Evolutionary conservation across 2,113 vertebrate species (phyloP).

Genomic region (Elachura formosa): DNA sequence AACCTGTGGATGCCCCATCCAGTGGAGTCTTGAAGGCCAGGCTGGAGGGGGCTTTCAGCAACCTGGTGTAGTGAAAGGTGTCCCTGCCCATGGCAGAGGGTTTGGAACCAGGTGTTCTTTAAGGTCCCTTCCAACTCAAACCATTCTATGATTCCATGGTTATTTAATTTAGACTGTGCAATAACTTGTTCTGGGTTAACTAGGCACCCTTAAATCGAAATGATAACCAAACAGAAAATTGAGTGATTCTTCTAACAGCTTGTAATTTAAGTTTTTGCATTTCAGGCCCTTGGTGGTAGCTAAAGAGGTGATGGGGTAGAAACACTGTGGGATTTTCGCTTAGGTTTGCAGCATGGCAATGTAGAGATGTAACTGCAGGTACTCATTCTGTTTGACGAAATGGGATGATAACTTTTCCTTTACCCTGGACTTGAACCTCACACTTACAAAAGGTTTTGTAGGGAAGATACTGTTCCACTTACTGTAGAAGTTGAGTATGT

Average conservation of each 20-base stretch:
- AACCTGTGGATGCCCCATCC: neutral
- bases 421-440: neutral
- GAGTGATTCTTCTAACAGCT: neutral
- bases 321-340: neutral
- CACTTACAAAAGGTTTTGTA: neutral
- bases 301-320: neutral
- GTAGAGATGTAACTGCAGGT: neutral
- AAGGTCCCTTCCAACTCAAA: neutral
- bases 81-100: neutral
- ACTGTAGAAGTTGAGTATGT: neutral
- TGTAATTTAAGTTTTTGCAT: neutral
- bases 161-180: neutral
- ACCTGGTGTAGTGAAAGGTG: neutral
- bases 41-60: neutral
- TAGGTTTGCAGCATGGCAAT: neutral
- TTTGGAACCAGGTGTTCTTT: neutral
- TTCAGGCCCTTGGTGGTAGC: neutral
- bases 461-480: neutral
- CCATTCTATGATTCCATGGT: neutral
- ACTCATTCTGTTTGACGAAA: neutral
- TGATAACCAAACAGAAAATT: neutral
- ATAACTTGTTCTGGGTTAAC: neutral
- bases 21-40: neutral
- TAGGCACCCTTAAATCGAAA: neutral
- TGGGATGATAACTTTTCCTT: neutral